Evolutionary conservation across 1,140 invertebrate species (phyloP), one percentile per base, ranked within the genome.

Genomic region (Hesperophylax magnus): DNA sequence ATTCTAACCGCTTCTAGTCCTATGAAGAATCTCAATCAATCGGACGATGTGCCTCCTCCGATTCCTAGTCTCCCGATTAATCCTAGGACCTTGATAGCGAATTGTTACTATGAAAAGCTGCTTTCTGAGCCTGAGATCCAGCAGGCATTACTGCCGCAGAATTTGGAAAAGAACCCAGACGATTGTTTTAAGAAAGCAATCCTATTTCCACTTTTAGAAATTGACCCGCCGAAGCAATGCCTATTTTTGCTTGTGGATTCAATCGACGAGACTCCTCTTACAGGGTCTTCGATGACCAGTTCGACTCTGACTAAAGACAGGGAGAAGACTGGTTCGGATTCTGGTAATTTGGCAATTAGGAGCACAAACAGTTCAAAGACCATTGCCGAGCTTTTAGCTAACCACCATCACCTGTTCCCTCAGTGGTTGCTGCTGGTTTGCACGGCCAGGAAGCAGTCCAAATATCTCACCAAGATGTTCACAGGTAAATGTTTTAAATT

Each of bases 351-450:
- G 6, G 86, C 88, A 31, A 86, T 86, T 2, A 84, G 88, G 0
- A 89, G 88, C 85, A 90, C 86, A 53, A 91, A 87, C 79, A 90
- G 87, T 84, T 91, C 87, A 81, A 93, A 86, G 86, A 96, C 94
- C 15, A 96, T 98, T 17, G 96, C 95, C 0, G 96, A 97, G 84
- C 90, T 98, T 8, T 87, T 98, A 22, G 94, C 96, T 0, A 95
- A 95, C 82, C 96, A 98, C 87, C 96, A 98, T 86, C 95, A 98
- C 84, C 88, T 98, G n/a, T 94, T 99, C 85, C 98, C 97, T 1
- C 95, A 95, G 81, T 99, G 97, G 97, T 87, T 99, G 47, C 91
- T 98, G 56, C 91, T 98, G 0, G 94, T 99, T 0, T 97, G 96
- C 86, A 98, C 97, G 0, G 96, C 97, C 0, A 91, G 97, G 54